Percentiles rank a stretch among this genome's conserved stretches.
These are phyloP conservation scores for Acipenser transmontanus DNA, from an alignment of 2,797 vertebrate genomes.

Conservation along the genomic window DNA sequence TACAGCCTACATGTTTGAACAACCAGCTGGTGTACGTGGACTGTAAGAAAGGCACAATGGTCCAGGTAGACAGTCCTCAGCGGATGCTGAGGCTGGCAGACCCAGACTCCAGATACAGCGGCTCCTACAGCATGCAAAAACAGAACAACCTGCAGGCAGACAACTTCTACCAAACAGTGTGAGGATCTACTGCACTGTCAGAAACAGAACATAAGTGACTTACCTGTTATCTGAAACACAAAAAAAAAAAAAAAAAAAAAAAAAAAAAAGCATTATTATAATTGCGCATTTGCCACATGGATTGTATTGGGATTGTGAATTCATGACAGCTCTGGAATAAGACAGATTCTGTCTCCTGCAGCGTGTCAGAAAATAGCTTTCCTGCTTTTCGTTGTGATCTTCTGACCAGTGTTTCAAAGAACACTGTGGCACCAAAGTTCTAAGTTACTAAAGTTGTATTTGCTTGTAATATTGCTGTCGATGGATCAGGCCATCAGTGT, in stretches of 20 bases:
- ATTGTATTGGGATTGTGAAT: slow-evolving; percentile 67
- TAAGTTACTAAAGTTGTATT: slow-evolving; percentile 59
- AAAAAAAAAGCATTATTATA: slow-evolving; percentile 15
- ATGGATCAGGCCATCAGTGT: slow-evolving; percentile 43
- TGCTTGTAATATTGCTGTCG: slow-evolving; percentile 74
- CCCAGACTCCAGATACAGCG: slow-evolving; percentile 80
- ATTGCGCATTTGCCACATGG: slow-evolving; percentile 70
- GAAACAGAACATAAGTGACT: too few species aligned
- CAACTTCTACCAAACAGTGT: slow-evolving; percentile 86
- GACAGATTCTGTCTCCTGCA: slow-evolving; percentile 57
- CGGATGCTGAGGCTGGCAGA: slow-evolving; percentile 81
- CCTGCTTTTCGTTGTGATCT: slow-evolving; percentile 67
- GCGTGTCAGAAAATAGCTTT: slow-evolving; percentile 60
- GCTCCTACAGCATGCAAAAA: slow-evolving; percentile 89
- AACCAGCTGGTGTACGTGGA: slow-evolving; percentile 81
- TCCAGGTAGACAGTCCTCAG: slow-evolving; percentile 74
- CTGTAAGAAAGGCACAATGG: slow-evolving; percentile 78
- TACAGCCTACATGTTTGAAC: slow-evolving; percentile 77
- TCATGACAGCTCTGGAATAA: slow-evolving; percentile 61
- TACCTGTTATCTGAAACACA: too few species aligned
- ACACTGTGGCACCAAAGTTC: slow-evolving; percentile 77
- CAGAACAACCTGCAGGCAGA: slow-evolving; percentile 81
- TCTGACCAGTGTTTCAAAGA: slow-evolving; percentile 72
- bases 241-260: neutral
- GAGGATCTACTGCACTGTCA: slow-evolving; percentile 45